Evolutionary conservation across 2,888 invertebrate genomes (phyloP), one percentile per base, ranked within the genome.

Genomic region (Caenorhabditis panamensis): DNA sequence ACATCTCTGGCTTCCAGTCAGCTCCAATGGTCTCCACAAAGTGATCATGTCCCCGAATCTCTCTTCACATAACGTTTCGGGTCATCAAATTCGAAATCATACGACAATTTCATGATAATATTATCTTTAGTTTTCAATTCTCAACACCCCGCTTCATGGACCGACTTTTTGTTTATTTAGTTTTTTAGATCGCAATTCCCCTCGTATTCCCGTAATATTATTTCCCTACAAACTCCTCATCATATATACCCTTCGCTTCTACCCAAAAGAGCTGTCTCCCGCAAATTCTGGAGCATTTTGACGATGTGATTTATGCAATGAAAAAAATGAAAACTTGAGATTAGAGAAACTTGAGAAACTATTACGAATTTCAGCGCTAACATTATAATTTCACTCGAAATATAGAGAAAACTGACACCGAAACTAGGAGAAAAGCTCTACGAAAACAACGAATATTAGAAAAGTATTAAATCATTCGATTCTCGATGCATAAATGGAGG

Each of bases 11-110:
- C 31, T 72, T 72, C 63, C 62, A 72, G 56, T 56, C 71, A n/a
- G 56, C 71, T 18, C 71, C 71, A 18, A 63, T 72, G 71, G 71
- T 72, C 63, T 72, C 71, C 41, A 72, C 26, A 6, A 63, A 72
- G 41, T 63, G 61, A 51, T 47, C n/a, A 4, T n/a, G n/a, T n/a
- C n/a, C 41, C 41, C 24, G 41, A 53, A 28, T 20, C 56, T 31
- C 53, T 31, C 31, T 6, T 28, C 31, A 24, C 37, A 31, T 9
- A 37, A 24, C 8, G 16, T 28, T 56, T 66, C 66, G 41, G 41
- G 56, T 54, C 51, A 37, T 31, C 51, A 41, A 6, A 13, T 2
- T 24, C 2, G 24, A 51, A 1, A 51, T 11, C 6, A 24, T 51
- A 51, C 51, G 11, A 51, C 51, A 51, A 51, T 51, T 51, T 51